Conservation (phyloP, 2,888 invertebrate genomes). For the Lithophane socia region DNA sequence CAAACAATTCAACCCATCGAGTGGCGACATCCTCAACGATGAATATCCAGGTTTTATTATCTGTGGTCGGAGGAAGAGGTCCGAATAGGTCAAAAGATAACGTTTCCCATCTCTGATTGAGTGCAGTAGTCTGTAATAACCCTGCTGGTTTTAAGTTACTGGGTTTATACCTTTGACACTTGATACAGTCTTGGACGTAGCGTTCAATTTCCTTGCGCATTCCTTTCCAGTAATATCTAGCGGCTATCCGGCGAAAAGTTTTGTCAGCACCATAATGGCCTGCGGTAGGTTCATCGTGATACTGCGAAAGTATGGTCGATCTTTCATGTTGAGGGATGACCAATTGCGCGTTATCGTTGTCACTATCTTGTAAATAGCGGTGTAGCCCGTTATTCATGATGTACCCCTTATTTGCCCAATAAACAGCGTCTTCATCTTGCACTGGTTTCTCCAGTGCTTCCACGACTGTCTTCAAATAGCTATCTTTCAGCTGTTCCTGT, state of each 20-base stretch:
- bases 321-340: no score
- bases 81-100: slow-evolving; percentile 60
- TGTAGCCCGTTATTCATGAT: no score
- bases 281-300: no score
- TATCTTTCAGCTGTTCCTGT: no score
- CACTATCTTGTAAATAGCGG: no score
- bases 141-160: slow-evolving; percentile 53
- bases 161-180: slow-evolving; percentile 29
- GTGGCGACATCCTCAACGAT: slow-evolving; percentile 1
- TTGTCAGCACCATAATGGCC: slow-evolving; percentile 14
- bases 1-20: slow-evolving; percentile 6
- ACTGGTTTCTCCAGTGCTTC: no score
- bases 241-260: slow-evolving; percentile 54
- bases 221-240: slow-evolving; percentile 64
- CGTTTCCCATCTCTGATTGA: slow-evolving; percentile 54
- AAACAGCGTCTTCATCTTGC: no score
- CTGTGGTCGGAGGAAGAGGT: neutral
- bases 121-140: slow-evolving; percentile 44
- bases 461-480: no score
- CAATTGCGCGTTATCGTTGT: no score
- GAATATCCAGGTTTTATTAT: neutral
- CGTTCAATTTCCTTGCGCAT: slow-evolving; percentile 63
- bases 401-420: no score
- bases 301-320: no score
- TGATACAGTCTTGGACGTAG: slow-evolving; percentile 46